These are phyloP conservation scores for Hyposmocoma kahamanoa DNA, from an alignment of 1,140 invertebrate genomes.

Conservation along the genomic window DNA sequence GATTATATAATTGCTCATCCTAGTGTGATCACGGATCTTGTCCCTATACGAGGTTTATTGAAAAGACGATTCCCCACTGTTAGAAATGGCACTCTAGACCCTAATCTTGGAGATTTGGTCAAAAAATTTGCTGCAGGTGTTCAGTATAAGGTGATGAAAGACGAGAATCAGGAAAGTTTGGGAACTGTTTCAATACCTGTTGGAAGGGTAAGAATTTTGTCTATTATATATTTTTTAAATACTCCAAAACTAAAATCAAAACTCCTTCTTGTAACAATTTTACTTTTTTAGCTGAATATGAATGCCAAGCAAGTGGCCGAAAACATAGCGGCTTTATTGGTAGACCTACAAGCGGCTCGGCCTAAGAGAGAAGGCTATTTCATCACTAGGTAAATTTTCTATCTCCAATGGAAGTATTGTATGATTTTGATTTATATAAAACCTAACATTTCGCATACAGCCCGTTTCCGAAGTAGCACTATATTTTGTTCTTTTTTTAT, in stretches of 20 bases:
- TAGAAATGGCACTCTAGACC: constrained; percentile 79
- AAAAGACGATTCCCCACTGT: constrained; percentile 83
- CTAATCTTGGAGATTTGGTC: constrained; percentile 77
- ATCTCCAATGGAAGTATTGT: neutral
- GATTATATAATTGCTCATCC: constrained; percentile 84
- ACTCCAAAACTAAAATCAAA: neutral
- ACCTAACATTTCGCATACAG: too few relatives aligned
- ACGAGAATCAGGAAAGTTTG: constrained; percentile 80
- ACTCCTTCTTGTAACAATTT: constrained; percentile 5
- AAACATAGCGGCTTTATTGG: constrained; percentile 79
- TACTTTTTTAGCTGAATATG: constrained; percentile 80
- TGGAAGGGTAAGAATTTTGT: constrained; percentile 76
- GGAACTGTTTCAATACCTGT: constrained; percentile 78
- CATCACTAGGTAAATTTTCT: constrained; percentile 75
- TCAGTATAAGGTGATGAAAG: constrained; percentile 77
- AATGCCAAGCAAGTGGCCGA: constrained; percentile 79
- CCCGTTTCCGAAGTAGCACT: too few relatives aligned
- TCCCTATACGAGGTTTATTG: constrained; percentile 82
- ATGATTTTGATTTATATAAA: too few relatives aligned
- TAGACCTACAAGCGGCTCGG: constrained; percentile 76
- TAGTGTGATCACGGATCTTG: constrained; percentile 83
- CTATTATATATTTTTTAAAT: constrained; percentile 2
- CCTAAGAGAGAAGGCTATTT: constrained; percentile 79
- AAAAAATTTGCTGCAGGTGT: constrained; percentile 79
- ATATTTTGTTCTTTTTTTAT: too few relatives aligned